Evolutionary conservation across 2,113 vertebrate genomes (phyloP).

Genomic region (Bostrychus sinensis): DNA sequence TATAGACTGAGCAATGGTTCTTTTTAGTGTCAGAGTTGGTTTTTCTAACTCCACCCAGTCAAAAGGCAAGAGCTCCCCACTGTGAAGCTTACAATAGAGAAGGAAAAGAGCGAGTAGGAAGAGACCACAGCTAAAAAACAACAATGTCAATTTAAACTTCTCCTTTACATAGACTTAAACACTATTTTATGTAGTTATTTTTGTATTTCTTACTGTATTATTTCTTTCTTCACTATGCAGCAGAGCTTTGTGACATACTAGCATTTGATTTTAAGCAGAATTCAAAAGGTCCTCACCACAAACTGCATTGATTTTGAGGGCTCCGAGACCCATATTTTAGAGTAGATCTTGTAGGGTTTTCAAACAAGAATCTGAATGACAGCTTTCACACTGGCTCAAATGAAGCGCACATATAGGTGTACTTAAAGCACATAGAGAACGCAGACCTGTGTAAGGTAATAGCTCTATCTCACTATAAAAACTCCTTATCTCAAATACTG

Average conservation of each 20-base stretch:
- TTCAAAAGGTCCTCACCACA: no score
- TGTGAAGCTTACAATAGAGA: slow-evolving; percentile 55
- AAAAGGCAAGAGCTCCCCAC: slow-evolving; percentile 70
- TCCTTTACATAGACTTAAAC: not conserved
- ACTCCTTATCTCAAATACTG: no score
- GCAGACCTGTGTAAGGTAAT: no score
- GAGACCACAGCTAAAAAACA: slow-evolving; percentile 11
- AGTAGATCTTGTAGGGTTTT: no score
- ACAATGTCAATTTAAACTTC: not conserved
- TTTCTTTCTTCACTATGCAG: not conserved
- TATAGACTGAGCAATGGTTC: slow-evolving; percentile 59
- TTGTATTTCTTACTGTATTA: not conserved
- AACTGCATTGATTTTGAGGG: no score
- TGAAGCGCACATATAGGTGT: no score
- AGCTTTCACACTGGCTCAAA: no score
- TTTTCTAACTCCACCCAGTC: slow-evolving; percentile 76
- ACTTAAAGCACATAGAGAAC: no score
- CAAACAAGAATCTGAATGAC: no score
- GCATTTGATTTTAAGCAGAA: no score
- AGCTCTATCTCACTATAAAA: no score
- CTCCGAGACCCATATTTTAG: no score
- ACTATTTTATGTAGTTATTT: not conserved
- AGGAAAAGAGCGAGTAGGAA: slow-evolving; percentile 7
- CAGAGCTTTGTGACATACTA: not conserved
- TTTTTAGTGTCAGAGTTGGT: slow-evolving; percentile 67